phyloP scores from a whole-genome alignment of 2,113 vertebrate genomes.

The Leptobrachium ailaonicum region DNA sequence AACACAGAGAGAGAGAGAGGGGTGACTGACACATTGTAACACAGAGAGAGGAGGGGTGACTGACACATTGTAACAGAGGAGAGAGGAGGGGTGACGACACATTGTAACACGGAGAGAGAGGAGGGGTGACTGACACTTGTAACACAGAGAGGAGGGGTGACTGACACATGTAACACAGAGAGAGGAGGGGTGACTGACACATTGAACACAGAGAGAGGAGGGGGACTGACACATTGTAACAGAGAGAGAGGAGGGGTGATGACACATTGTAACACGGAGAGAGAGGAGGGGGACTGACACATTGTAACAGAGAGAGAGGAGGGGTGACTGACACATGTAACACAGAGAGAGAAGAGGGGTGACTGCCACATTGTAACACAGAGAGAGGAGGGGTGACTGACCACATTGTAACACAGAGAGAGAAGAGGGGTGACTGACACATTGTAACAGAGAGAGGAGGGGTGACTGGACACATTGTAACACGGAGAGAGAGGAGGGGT shows the following conservation, averaged over 20 bases:
- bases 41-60: too few relatives aligned
- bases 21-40: too few relatives aligned
- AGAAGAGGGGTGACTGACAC: background rate
- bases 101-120: constrained; percentile 53
- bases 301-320: background rate
- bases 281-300: too few relatives aligned
- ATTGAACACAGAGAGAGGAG: too few relatives aligned
- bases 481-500: too few relatives aligned
- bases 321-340: background rate
- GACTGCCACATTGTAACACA: background rate
- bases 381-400: background rate
- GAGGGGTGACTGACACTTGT: too few relatives aligned
- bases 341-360: constrained; percentile 52
- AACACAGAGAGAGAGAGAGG: too few relatives aligned
- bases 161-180: background rate
- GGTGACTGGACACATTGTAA: too few relatives aligned
- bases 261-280: too few relatives aligned
- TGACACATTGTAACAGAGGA: background rate
- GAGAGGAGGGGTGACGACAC: background rate
- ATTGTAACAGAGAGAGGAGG: too few relatives aligned
- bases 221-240: too few relatives aligned
- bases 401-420: background rate
- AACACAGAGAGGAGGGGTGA: background rate
- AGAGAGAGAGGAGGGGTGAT: too few relatives aligned
- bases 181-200: background rate